Evolutionary conservation across 2,797 vertebrate species (phyloP).

Genomic region (Betta splendens): DNA sequence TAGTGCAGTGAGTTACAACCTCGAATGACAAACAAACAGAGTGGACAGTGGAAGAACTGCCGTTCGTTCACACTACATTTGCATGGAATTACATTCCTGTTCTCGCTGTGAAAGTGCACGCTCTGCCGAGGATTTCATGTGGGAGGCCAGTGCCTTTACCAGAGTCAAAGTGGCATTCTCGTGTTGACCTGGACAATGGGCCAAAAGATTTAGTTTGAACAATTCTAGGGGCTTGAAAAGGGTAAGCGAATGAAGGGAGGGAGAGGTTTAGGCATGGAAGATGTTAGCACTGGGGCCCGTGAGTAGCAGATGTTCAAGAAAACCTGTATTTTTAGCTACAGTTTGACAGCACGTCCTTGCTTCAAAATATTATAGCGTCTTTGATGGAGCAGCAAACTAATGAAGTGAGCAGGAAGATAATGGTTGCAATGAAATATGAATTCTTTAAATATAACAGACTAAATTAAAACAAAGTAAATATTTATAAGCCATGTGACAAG

Average conservation of each 20-base stretch:
- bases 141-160: slow-evolving; percentile 39
- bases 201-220: slow-evolving; percentile 51
- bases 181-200: slow-evolving; percentile 48
- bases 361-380: slow-evolving; percentile 9
- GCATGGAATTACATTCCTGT: slow-evolving; percentile 62
- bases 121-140: slow-evolving; percentile 40
- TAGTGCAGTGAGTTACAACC: slow-evolving; percentile 31
- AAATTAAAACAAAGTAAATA: background rate
- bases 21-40: slow-evolving; percentile 59
- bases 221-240: slow-evolving; percentile 35
- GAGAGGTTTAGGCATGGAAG: background rate
- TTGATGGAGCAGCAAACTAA: slow-evolving; percentile 8
- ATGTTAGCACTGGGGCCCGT: slow-evolving; percentile 6
- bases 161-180: slow-evolving; percentile 40
- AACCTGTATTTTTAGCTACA: slow-evolving; percentile 50
- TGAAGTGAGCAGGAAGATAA: background rate
- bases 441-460: background rate
- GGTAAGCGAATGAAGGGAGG: slow-evolving; percentile 12
- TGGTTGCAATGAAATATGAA: background rate
- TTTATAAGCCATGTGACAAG: background rate
- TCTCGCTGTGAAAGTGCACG: slow-evolving; percentile 49
- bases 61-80: slow-evolving; percentile 66
- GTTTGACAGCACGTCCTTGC: slow-evolving; percentile 27
- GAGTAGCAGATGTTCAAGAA: slow-evolving; percentile 38
- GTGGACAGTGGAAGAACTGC: slow-evolving; percentile 51